Percentiles rank a stretch among this genome's conserved stretches.
phyloP scores from a whole-genome alignment of 2,113 vertebrate species.

The Australoheros scitulus region DNA sequence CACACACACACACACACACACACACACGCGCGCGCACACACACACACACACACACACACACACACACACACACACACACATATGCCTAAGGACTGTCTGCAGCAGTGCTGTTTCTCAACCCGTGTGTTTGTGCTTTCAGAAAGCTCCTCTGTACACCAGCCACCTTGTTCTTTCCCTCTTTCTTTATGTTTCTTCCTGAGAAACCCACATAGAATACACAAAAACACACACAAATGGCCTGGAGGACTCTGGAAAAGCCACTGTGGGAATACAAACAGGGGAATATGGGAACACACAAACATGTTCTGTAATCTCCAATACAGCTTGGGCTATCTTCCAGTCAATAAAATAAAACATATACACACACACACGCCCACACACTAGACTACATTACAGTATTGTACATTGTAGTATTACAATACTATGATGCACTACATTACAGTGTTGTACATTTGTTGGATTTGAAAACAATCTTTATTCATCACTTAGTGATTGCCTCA shows the following conservation, averaged over 20 bases:
- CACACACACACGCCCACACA: background rate
- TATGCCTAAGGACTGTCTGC: conserved; percentile 51
- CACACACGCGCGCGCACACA: background rate
- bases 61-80: background rate
- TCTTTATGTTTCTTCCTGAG: conserved; percentile 10
- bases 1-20: background rate
- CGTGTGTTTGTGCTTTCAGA: conserved; percentile 44
- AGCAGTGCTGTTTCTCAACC: conserved; percentile 20
- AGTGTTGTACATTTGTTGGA: no score
- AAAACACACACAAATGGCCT: conserved; percentile 13
- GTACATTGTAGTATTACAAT: no score
- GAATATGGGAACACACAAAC: background rate
- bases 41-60: background rate
- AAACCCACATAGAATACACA: background rate
- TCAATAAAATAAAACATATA: background rate
- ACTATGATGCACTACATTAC: no score
- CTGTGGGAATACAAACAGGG: background rate
- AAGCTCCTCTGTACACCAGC: conserved; percentile 36
- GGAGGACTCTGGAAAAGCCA: conserved; percentile 11
- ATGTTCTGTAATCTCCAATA: background rate
- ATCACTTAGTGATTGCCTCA: no score
- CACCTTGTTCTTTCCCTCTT: conserved; percentile 42
- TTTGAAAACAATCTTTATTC: no score
- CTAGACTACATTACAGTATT: background rate
- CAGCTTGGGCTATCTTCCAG: background rate